Conservation (phyloP, 2,113 vertebrate genomes). For the Macrotus californicus region DNA sequence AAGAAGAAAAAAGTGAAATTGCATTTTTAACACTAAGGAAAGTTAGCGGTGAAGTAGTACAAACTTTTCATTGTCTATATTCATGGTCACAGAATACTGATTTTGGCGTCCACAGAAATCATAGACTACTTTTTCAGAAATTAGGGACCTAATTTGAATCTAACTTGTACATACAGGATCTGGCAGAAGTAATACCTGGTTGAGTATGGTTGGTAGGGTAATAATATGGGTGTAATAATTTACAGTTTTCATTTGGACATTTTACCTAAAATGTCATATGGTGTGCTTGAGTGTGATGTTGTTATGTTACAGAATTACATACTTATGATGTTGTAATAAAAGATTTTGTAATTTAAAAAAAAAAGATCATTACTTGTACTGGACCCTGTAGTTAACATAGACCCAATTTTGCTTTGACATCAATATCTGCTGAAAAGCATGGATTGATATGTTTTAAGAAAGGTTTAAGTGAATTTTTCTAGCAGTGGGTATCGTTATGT, state of each 20-base stretch:
- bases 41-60: background rate
- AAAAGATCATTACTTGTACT: too few relatives aligned
- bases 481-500: background rate
- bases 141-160: background rate
- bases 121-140: background rate
- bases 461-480: background rate
- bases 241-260: too few relatives aligned
- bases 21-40: conserved; percentile 8
- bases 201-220: too few relatives aligned
- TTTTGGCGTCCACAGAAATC: background rate
- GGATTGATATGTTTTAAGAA: background rate
- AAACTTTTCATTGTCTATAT: background rate
- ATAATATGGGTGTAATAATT: too few relatives aligned
- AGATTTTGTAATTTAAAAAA: too few relatives aligned
- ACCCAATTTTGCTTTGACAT: background rate
- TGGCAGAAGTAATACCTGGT: too few relatives aligned
- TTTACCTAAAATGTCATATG: too few relatives aligned
- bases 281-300: too few relatives aligned
- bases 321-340: too few relatives aligned
- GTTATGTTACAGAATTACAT: too few relatives aligned
- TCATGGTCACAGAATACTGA: background rate
- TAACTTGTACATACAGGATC: background rate
- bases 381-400: background rate
- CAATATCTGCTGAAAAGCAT: background rate
- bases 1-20: background rate